Percentiles rank a stretch among this genome's conserved stretches.
These are phyloP conservation scores for Grammomys surdaster DNA, from an alignment of 2,113 vertebrate genomes.

Conservation along the genomic window DNA sequence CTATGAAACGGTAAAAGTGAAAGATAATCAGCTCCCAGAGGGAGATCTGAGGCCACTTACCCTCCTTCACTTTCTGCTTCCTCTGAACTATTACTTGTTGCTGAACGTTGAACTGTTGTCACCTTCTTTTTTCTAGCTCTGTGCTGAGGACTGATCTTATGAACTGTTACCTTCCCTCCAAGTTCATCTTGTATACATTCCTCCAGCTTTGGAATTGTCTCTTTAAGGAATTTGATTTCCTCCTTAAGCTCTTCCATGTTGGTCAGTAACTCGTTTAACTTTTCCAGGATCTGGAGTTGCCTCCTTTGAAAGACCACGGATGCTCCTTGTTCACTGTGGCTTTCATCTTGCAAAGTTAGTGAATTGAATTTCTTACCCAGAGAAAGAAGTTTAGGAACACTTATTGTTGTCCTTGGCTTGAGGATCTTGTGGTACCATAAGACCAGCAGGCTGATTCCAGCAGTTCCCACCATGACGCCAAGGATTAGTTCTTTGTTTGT, in stretches of 20 bases:
- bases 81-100: slow-evolving; percentile 93
- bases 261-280: slow-evolving; percentile 91
- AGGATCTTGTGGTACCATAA: slow-evolving; percentile 88
- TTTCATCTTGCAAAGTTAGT: slow-evolving; percentile 72
- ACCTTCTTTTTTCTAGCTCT: slow-evolving; percentile 89
- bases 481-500: slow-evolving; percentile 91
- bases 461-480: slow-evolving; percentile 92
- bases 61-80: slow-evolving; percentile 98
- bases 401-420: slow-evolving; percentile 67
- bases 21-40: not conserved
- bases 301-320: slow-evolving; percentile 82
- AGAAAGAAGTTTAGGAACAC: slow-evolving; percentile 49
- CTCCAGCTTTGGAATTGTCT: slow-evolving; percentile 91
- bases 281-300: slow-evolving; percentile 93
- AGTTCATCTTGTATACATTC: slow-evolving; percentile 92
- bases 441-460: slow-evolving; percentile 91
- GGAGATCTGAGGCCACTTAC: slow-evolving; percentile 87
- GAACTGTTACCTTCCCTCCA: slow-evolving; percentile 82
- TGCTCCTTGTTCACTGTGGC: slow-evolving; percentile 66
- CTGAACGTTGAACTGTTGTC: slow-evolving; percentile 73
- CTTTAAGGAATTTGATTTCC: slow-evolving; percentile 93
- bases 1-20: not conserved
- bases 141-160: slow-evolving; percentile 87
- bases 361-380: slow-evolving; percentile 68
- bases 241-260: slow-evolving; percentile 94